Base-by-base conservation (phyloP, 2,797 vertebrate genomes). In the Dryobates pubescens region DNA sequence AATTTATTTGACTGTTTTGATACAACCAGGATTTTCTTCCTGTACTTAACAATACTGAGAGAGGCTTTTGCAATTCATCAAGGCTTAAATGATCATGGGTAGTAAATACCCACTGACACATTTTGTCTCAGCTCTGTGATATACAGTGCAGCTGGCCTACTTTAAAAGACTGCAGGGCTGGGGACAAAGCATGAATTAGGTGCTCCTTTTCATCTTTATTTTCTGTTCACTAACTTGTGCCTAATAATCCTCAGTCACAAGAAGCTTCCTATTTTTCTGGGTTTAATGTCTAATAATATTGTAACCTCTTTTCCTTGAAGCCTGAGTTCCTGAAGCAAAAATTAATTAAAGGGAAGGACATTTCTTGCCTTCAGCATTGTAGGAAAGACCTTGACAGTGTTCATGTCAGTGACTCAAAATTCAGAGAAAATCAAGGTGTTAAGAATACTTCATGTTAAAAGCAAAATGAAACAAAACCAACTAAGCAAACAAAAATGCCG, bases 1-100 rank as follows among this genome's bases (percentile, higher is more conserved):
- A 69, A 89, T 93, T 95, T 90, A 69, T 93, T 87, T 90, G 67
- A 85, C 79, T 93, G 56, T 78, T 94, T 82, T 85, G 63, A 82
- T 89, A 61, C 27, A 86, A 47, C 43, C 11, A 83, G 63, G 38
- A 72, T 91, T 92, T 93, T 90, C 32, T 82, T 82, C 51, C 34
- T 83, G 29, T 87, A 23, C 57, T 92, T 75, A 53, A 57, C 5
- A 71, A 6, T 82, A 70, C 45, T 59, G 7, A 69, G 56, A 84
- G 27, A 78, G 17, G 30, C 59, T 89, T 93, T 89, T 86, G 43
- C n/a, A 75, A 47, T 90, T 90, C 57, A 13, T 63, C 53, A 61
- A 49, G 34, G 24, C 49, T 89, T 64, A 89, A 77, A 53, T 83
- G 45, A 80, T 86, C 53, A 30, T 54, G 78, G 70, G 56, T 82